Evolutionary conservation across 2,888 invertebrate species (phyloP), one percentile per base, ranked within the genome.

Genomic region (Crioceris asparagi): DNA sequence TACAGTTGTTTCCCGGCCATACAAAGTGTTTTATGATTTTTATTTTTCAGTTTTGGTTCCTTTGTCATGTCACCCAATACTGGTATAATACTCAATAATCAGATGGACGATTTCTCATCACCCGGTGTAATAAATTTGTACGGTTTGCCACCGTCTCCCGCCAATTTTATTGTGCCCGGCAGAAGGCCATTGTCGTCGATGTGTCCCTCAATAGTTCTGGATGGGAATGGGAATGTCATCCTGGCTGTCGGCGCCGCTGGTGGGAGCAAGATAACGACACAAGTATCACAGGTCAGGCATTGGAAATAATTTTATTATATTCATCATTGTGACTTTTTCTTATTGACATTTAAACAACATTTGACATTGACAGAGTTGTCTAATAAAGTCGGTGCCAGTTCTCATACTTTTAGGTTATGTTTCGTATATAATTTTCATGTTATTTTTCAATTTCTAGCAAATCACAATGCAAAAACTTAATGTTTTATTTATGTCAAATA

Each of bases 101-200:
- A 84, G 56, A 91, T 92, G 88, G 86, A 90, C 52, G 91, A 92
- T 59, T 91, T 91, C 59, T 79, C 84, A 0, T 71, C 80, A 3
- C 83, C 84, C 0, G 64, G 72, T 39, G 67, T 70, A 6, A 60
- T 67, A 3, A 87, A 79, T 47, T 65, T 71, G 1, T 87, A 79
- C 54, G 79, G 77, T 1, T 61, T 88, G 31, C 83, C 84, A 1
- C 82, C 93, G 0, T 86, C 87, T 1, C 48, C 46, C 3, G 79
- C 83, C 1, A 97, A 96, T 66, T 83, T 77, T 59, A 80, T 94
- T 32, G 67, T 64, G 17, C 86, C 92, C 0, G 79, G 82, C 2
- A 85, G 88, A 55, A 71, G 84, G 25, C 90, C 94, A 0, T 67
- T 92, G 53, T 93, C 92, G 15, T 92, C 92, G 0, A 94, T 93